Percentiles rank a stretch among this genome's conserved stretches.
phyloP scores from a whole-genome alignment of 1,140 invertebrate genomes.

The Anastrepha obliqua region DNA sequence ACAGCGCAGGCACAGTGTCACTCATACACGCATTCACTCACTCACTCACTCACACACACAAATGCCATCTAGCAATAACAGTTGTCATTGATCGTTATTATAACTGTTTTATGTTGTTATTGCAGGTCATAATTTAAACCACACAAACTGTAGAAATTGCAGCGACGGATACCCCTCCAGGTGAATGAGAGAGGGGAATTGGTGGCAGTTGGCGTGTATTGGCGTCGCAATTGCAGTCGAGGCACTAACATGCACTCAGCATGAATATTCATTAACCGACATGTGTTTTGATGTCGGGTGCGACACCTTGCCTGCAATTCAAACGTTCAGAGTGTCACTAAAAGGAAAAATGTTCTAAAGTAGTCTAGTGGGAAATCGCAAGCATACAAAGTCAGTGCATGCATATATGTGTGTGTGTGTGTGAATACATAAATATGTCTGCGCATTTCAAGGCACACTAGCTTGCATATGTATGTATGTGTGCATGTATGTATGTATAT shows the following conservation, averaged over 20 bases:
- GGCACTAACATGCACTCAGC: background rate
- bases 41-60: background rate
- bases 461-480: background rate
- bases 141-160: background rate
- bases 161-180: background rate
- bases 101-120: background rate
- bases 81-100: background rate
- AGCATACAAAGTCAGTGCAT: background rate
- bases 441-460: too few relatives aligned
- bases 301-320: background rate
- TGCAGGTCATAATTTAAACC: background rate
- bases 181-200: background rate
- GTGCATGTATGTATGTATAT: background rate
- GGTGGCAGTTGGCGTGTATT: too few relatives aligned
- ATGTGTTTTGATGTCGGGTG: background rate
- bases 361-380: background rate
- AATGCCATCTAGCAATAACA: background rate
- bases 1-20: background rate
- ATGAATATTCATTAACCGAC: slow-evolving; percentile 44
- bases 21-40: background rate
- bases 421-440: background rate
- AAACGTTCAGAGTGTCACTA: background rate
- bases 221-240: background rate
- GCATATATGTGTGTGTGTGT: background rate
- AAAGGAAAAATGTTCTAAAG: background rate